phyloP scores from a whole-genome alignment of 2,888 invertebrate species.

The Lumbricus terrestris region DNA sequence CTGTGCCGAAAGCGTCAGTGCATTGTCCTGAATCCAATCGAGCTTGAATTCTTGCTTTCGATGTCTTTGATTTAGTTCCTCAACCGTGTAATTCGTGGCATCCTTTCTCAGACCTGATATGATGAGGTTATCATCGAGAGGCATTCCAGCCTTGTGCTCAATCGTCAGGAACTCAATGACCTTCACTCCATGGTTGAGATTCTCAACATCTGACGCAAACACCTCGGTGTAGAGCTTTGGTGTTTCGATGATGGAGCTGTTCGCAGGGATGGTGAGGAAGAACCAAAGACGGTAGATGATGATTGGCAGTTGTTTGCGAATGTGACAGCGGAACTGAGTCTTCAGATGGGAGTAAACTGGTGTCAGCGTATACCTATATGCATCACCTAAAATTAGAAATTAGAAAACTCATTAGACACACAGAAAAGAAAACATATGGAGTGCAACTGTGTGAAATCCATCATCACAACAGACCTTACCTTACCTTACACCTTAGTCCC shows the following conservation, averaged over 20 bases:
- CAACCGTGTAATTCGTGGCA: slow-evolving; percentile 18
- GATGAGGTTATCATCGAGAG: slow-evolving; percentile 46
- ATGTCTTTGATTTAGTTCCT: neutral
- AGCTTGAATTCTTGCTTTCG: slow-evolving; percentile 14
- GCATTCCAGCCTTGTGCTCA: slow-evolving; percentile 36
- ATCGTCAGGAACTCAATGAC: slow-evolving; percentile 43
- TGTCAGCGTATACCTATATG: slow-evolving; percentile 48
- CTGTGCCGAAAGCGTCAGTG: slow-evolving; percentile 36
- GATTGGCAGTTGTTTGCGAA: slow-evolving; percentile 45
- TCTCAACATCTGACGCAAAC: slow-evolving; percentile 23
- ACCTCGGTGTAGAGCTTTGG: slow-evolving; percentile 25
- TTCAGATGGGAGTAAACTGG: slow-evolving; percentile 47
- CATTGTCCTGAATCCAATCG: slow-evolving; percentile 28
- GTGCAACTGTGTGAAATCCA: neutral
- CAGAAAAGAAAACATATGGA: neutral
- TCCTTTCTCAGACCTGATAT: slow-evolving; percentile 37
- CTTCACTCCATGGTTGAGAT: neutral
- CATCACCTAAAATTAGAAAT: slow-evolving; percentile 43
- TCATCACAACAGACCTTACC: too few relatives aligned
- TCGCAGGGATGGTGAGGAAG: slow-evolving; percentile 42
- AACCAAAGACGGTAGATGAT: slow-evolving; percentile 51
- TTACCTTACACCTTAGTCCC: too few relatives aligned
- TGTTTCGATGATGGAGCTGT: slow-evolving; percentile 36
- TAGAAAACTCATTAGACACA: neutral
- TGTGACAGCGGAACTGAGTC: slow-evolving; percentile 50